phyloP scores from a whole-genome alignment of 2,113 vertebrate genomes.

The Microcebus ravelobensis region DNA sequence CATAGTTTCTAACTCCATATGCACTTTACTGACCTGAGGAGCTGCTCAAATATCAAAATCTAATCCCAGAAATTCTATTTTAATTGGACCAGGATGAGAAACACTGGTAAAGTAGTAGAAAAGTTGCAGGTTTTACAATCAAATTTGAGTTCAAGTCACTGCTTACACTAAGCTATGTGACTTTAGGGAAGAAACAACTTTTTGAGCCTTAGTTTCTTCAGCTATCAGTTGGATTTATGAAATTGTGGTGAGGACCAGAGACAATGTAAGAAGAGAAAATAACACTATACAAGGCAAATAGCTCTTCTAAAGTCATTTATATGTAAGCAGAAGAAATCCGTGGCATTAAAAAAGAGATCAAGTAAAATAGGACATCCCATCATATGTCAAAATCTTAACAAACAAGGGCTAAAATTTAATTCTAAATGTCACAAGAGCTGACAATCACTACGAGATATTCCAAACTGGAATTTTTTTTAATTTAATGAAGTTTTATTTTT shows the following conservation, averaged over 20 bases:
- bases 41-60: background rate
- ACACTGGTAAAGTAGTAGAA: background rate
- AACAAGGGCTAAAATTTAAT: conserved; percentile 40
- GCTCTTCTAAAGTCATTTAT: background rate
- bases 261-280: background rate
- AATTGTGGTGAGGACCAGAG: background rate
- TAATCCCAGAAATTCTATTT: background rate
- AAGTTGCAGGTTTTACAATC: background rate
- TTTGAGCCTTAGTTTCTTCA: background rate
- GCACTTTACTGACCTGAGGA: background rate
- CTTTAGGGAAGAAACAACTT: background rate
- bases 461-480: conserved; percentile 14
- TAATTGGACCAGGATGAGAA: background rate
- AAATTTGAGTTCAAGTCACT: background rate
- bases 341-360: background rate
- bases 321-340: background rate
- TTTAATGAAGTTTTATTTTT: too few species aligned
- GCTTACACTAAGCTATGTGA: background rate
- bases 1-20: background rate
- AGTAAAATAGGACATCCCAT: background rate
- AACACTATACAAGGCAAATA: background rate
- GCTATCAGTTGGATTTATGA: background rate
- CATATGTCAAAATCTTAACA: background rate
- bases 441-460: background rate
- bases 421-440: background rate